Conservation (phyloP, 1,140 invertebrate species). For the Neotoxoptera formosana region DNA sequence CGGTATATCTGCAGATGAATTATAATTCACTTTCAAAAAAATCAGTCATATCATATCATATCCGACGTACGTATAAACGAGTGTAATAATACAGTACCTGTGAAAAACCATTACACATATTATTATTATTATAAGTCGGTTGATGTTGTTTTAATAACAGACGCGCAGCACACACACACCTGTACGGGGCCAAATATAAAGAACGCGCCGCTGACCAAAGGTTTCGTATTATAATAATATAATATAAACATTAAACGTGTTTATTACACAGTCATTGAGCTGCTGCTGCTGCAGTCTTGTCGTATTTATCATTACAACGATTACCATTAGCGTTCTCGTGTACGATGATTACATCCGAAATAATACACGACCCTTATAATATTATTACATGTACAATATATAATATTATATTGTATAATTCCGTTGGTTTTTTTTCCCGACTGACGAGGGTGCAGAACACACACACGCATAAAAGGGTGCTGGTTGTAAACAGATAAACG, state of each 20-base stretch:
- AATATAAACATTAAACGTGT: not conserved
- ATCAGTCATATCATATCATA: not conserved
- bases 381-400: no score
- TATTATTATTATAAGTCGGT: not conserved
- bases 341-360: not conserved
- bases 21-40: not conserved
- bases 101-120: not conserved
- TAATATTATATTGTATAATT: not conserved
- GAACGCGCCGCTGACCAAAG: not conserved
- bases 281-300: no score
- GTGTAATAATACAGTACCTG: not conserved
- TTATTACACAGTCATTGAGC: not conserved
- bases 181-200: not conserved
- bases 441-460: not conserved
- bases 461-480: not conserved
- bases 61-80: not conserved
- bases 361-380: not conserved
- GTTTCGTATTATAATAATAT: not conserved
- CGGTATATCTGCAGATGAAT: not conserved
- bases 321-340: not conserved
- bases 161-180: not conserved
- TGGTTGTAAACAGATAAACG: not conserved
- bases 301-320: not conserved
- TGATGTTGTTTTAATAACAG: conserved; percentile 12
- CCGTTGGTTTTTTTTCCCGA: not conserved